A percentile compares a stretch with the other conserved stretches of the same genome.
phyloP scores from a whole-genome alignment of 92 coral and sea anemone genomes.

The Montipora capitata region DNA sequence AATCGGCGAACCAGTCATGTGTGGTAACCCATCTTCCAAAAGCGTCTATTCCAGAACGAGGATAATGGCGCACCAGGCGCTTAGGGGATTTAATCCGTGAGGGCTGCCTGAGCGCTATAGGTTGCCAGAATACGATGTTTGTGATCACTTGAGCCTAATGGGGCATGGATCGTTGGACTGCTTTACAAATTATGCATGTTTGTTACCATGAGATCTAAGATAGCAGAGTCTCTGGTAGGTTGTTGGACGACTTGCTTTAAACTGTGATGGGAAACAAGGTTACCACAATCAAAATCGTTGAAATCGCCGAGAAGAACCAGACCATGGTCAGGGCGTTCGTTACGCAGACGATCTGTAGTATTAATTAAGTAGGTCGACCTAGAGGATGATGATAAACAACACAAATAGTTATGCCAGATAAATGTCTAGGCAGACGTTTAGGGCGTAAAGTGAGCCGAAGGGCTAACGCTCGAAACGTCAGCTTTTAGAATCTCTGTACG shows the following conservation, averaged over 20 bases:
- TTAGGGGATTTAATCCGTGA: slow-evolving; percentile 18
- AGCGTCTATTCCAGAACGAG: slow-evolving; percentile 50
- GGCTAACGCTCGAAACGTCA: too few species aligned
- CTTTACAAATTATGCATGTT: slow-evolving; percentile 40
- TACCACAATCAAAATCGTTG: slow-evolving; percentile 37
- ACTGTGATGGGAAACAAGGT: slow-evolving; percentile 26
- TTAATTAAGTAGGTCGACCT: slow-evolving; percentile 37
- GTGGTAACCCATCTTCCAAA: slow-evolving; percentile 62
- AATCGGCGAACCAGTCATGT: slow-evolving; percentile 35
- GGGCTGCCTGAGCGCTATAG: neutral
- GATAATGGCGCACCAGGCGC: slow-evolving; percentile 49
- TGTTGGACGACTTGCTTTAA: slow-evolving; percentile 66
- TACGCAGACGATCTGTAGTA: slow-evolving; percentile 29
- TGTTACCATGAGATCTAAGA: slow-evolving; percentile 66
- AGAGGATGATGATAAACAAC: slow-evolving; percentile 67
- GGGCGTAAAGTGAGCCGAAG: slow-evolving; percentile 60
- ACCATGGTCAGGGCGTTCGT: slow-evolving; percentile 41
- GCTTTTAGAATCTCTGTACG: too few species aligned
- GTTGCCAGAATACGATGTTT: slow-evolving; percentile 24
- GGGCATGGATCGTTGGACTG: slow-evolving; percentile 52
- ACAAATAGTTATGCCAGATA: slow-evolving; percentile 51
- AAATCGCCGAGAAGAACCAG: slow-evolving; percentile 63
- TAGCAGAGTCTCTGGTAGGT: slow-evolving; percentile 62
- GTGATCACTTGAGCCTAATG: slow-evolving; percentile 60
- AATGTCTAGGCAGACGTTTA: slow-evolving; percentile 64